phyloP scores from a whole-genome alignment of 1,140 invertebrate genomes.

The Papilio polytes region DNA sequence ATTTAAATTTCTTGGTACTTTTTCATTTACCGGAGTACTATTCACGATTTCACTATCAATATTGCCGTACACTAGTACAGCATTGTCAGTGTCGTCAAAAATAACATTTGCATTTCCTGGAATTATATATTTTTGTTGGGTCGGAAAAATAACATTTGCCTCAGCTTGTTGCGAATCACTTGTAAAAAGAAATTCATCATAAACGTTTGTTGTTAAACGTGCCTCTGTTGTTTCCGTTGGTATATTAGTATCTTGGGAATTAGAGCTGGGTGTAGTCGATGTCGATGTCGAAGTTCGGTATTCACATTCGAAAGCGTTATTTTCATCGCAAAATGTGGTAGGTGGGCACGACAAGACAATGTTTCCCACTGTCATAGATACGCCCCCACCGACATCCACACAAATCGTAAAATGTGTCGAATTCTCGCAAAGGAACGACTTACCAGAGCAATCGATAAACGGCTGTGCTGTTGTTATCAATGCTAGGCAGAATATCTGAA shows the following conservation, averaged over 20 bases:
- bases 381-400: conserved; percentile 73
- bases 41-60: background rate
- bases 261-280: conserved; percentile 45
- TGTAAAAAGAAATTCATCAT: background rate
- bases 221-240: conserved; percentile 2
- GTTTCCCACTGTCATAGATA: conserved; percentile 70
- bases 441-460: conserved; percentile 71
- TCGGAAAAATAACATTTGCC: background rate
- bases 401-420: conserved; percentile 81
- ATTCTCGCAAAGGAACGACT: conserved; percentile 77
- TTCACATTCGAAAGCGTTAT: conserved; percentile 76
- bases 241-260: conserved; percentile 42
- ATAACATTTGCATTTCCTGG: background rate
- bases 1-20: background rate
- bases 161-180: background rate
- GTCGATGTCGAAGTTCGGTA: conserved; percentile 50
- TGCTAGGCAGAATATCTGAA: conserved; percentile 55
- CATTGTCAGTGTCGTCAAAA: background rate
- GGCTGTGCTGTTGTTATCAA: conserved; percentile 49
- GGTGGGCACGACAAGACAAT: conserved; percentile 70
- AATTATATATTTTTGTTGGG: background rate
- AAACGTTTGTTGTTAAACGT: conserved; percentile 1
- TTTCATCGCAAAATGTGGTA: conserved; percentile 60
- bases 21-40: background rate
- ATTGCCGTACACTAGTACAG: background rate